Percentiles rank a stretch among this genome's conserved stretches.
phyloP scores from a whole-genome alignment of 1,140 invertebrate genomes.

The Plutomurus gul region DNA sequence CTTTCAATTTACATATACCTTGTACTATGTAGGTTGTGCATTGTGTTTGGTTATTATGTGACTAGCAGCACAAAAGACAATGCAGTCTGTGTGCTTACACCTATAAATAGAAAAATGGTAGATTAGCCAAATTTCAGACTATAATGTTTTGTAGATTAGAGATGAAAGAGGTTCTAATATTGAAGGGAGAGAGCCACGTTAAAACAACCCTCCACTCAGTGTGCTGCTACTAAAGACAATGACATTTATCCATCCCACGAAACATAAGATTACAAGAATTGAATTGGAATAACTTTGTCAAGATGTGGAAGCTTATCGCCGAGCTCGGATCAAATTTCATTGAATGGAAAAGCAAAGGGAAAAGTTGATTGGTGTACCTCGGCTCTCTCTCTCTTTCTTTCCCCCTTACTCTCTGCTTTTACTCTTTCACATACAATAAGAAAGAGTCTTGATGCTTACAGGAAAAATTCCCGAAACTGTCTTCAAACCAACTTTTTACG shows the following conservation, averaged over 20 bases:
- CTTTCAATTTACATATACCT: no score
- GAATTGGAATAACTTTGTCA: conserved; percentile 17
- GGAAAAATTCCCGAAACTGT: not conserved
- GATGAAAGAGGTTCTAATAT: not conserved
- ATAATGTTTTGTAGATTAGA: not conserved
- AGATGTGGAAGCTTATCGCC: not conserved
- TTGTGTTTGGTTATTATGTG: no score
- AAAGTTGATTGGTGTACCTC: not conserved
- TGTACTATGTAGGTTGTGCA: no score
- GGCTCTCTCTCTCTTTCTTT: not conserved
- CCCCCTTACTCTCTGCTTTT: not conserved
- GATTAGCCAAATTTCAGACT: not conserved
- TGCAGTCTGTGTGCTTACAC: not conserved
- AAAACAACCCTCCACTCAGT: not conserved
- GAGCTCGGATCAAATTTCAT: conserved; percentile 5
- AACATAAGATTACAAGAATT: conserved; percentile 19
- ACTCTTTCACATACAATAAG: not conserved
- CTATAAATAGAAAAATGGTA: no score
- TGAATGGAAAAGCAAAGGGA: not conserved
- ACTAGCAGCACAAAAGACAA: no score
- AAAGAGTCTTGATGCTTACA: not conserved
- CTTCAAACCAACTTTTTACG: conserved; percentile 1
- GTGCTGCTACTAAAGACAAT: conserved; percentile 29
- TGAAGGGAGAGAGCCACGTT: not conserved
- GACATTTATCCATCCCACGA: conserved; percentile 3